Percentiles rank a stretch among this genome's conserved stretches.
These are phyloP conservation scores for Seriola aureovittata DNA, from an alignment of 2,113 vertebrate species.

Conservation along the genomic window DNA sequence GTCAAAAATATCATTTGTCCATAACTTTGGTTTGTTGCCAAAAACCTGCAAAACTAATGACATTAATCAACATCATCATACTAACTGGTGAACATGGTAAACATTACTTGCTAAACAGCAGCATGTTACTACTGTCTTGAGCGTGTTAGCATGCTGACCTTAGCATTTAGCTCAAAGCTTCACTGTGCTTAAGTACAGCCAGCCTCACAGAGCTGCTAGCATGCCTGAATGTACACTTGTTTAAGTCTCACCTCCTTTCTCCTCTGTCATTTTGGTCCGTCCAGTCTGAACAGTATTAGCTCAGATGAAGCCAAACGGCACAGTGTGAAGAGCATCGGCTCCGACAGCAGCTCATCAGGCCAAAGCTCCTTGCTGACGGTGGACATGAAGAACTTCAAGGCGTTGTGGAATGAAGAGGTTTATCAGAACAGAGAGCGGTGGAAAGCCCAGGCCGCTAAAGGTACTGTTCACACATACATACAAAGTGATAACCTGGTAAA, in stretches of 20 bases:
- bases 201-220: background rate
- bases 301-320: constrained; percentile 89
- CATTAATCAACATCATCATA: background rate
- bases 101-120: background rate
- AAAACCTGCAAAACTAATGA: background rate
- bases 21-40: background rate
- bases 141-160: background rate
- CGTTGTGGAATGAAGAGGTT: constrained; percentile 94
- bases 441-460: constrained; percentile 95
- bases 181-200: background rate
- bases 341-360: constrained; percentile 90
- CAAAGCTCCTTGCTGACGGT: constrained; percentile 91
- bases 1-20: background rate
- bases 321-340: constrained; percentile 89
- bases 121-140: background rate
- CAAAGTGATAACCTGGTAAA: background rate
- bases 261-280: background rate
- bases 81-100: background rate
- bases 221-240: background rate
- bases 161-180: background rate
- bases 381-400: constrained; percentile 95
- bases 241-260: background rate
- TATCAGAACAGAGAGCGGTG: constrained; percentile 94
- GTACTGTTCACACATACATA: constrained; percentile 73
- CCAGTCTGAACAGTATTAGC: constrained; percentile 92